phyloP scores from a whole-genome alignment of 2,888 invertebrate species.

The Tetramorium bicarinatum region DNA sequence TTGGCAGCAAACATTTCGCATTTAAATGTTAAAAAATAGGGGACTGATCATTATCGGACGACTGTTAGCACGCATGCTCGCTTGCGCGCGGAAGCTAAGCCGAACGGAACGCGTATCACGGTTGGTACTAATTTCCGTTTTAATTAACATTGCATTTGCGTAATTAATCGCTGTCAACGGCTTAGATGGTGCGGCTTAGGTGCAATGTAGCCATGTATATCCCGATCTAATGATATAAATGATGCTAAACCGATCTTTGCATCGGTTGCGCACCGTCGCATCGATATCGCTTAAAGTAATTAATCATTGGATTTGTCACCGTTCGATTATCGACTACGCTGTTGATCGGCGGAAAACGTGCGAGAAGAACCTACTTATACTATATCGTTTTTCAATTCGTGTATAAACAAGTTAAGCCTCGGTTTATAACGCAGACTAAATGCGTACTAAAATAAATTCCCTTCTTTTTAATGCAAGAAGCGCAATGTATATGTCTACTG shows the following conservation, averaged over 20 bases:
- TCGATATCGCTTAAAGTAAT: slow-evolving; percentile 37
- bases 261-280: background rate
- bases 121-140: slow-evolving; percentile 74
- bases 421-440: background rate
- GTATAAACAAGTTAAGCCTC: background rate
- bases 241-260: slow-evolving; percentile 36
- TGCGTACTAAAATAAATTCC: background rate
- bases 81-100: slow-evolving; percentile 42
- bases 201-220: slow-evolving; percentile 28
- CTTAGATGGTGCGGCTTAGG: slow-evolving; percentile 56
- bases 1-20: slow-evolving; percentile 4
- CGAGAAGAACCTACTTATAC: slow-evolving; percentile 46
- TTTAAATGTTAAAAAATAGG: slow-evolving; percentile 10
- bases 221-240: slow-evolving; percentile 33
- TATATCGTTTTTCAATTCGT: background rate
- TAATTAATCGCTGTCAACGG: slow-evolving; percentile 71
- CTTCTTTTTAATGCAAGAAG: background rate
- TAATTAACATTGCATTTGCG: slow-evolving; percentile 74
- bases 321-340: slow-evolving; percentile 6
- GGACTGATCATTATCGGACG: slow-evolving; percentile 23
- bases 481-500: background rate
- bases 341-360: slow-evolving; percentile 50
- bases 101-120: slow-evolving; percentile 63
- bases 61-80: slow-evolving; percentile 15
- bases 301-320: slow-evolving; percentile 55